phyloP scores from a whole-genome alignment of 2,797 vertebrate genomes.

The Smutsia gigantea region DNA sequence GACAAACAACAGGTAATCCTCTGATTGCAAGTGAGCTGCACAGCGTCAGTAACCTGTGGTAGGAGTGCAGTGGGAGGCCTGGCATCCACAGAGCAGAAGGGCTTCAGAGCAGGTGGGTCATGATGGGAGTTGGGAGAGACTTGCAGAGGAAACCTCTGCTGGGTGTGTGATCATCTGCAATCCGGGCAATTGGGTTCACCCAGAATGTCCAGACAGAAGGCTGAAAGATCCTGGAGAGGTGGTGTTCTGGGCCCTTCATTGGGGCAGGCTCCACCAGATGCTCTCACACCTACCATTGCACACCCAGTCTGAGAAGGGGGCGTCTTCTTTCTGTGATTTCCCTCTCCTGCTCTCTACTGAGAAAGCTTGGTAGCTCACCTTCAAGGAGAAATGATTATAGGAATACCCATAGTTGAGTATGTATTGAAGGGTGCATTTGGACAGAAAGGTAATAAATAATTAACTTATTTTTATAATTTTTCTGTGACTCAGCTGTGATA shows the following conservation, averaged over 20 bases:
- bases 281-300: neutral
- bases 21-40: neutral
- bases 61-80: no score
- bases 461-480: neutral
- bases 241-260: neutral
- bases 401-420: neutral
- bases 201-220: neutral
- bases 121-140: fast-evolving
- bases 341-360: neutral
- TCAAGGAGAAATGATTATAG: neutral
- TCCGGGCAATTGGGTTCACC: neutral
- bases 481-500: neutral
- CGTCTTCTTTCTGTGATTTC: neutral
- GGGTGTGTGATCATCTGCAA: neutral
- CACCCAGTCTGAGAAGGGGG: fast-evolving
- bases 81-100: neutral
- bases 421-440: neutral
- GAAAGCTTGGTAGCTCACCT: neutral
- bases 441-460: neutral
- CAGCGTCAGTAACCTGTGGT: neutral
- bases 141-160: neutral
- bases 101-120: neutral
- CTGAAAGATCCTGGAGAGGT: neutral
- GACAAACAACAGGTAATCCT: neutral
- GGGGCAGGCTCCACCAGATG: neutral